Percentiles rank a stretch among this genome's conserved stretches.
These are phyloP conservation scores for Anoncus sp. DNA, from an alignment of 2,888 invertebrate species.

Conservation along the genomic window DNA sequence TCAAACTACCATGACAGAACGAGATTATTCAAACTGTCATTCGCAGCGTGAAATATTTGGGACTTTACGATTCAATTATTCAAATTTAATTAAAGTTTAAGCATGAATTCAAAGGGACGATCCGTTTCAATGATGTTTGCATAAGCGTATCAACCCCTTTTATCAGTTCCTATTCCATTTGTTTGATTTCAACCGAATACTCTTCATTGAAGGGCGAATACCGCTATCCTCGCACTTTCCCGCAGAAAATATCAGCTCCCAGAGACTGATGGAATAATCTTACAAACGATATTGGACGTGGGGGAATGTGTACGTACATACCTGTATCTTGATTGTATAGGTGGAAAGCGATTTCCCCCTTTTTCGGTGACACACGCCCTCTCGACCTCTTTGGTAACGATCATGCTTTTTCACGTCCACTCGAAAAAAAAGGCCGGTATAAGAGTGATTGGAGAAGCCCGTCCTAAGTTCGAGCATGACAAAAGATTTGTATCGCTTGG, in stretches of 20 bases:
- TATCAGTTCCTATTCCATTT: background rate
- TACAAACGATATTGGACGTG: conserved; percentile 15
- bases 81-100: conserved; percentile 24
- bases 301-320: conserved; percentile 1
- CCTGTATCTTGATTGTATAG: conserved; percentile 30
- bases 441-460: conserved; percentile 6
- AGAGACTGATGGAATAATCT: background rate
- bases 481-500: conserved; percentile 35
- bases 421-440: conserved; percentile 5
- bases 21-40: background rate
- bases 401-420: conserved; percentile 3
- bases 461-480: conserved; percentile 4
- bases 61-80: background rate
- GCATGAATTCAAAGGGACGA: background rate
- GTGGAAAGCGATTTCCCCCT: conserved; percentile 16
- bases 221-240: background rate
- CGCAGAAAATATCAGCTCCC: background rate
- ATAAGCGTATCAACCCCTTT: background rate
- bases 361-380: conserved; percentile 23
- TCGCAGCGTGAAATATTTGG: background rate
- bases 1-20: too few relatives aligned
- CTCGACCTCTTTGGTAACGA: conserved; percentile 34
- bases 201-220: background rate
- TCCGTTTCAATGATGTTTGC: background rate
- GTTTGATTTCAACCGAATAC: background rate